Evolutionary conservation across 2,888 invertebrate species (phyloP), one percentile per base, ranked within the genome.

Genomic region (Cheilosia urbana): DNA sequence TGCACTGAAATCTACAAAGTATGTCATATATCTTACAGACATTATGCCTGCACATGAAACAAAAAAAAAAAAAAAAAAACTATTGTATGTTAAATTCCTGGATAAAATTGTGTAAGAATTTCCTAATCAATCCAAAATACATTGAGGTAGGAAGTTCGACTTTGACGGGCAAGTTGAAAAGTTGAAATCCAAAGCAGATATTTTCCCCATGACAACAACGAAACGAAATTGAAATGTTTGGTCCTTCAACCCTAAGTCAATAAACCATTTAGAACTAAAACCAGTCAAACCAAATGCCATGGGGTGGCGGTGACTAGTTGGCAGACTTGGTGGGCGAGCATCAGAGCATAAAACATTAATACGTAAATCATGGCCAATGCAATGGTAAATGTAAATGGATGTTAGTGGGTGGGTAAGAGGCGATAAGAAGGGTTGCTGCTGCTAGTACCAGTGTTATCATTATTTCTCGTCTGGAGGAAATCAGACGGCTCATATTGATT

Each of bases 271-370:
- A 66, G 66, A 57, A 42, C 49, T 76, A 13, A 42, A 58, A 27
- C 66, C 68, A 76, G 76, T 68, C 76, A 76, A 68, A 66, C 60
- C 76, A 76, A 76, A 68, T 68, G 58, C 55, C 53, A 45, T 55
- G 17, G 30, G 40, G 19, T 51, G 51, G 19, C 40, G 42, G 27
- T 60, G 21, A 51, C 15, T 53, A n/a, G 58, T 21, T 58, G 58
- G 30, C 51, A 76, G 75, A 75, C 66, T 17, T n/a, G 42, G 19
- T 45, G 42, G 51, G 51, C 24, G 55, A 34, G 51, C 60, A 62
- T 15, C 13, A n/a, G 21, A 45, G 7, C 51, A 60, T 40, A 60
- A 27, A 34, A 51, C 13, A 19, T 71, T 17, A 34, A 17, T 53
- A 63, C 63, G 17, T 45, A 27, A 17, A 21, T 34, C 13, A 34